Conservation (phyloP, 2,113 vertebrate species). For the Conger conger region DNA sequence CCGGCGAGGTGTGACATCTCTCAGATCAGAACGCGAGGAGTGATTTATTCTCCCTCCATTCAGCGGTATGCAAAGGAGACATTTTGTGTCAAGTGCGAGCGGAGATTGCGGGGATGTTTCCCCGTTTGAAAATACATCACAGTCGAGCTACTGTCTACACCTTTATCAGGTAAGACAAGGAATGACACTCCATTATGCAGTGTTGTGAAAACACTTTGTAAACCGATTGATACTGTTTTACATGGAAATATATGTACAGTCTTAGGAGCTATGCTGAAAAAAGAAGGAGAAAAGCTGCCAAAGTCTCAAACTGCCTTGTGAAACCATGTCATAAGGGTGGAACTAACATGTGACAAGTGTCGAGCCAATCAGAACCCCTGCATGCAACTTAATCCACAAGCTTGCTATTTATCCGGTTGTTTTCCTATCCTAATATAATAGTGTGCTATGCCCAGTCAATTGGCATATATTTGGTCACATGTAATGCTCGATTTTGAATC, state of each 20-base stretch:
- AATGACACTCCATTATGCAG: not conserved
- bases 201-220: not conserved
- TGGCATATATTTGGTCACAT: too few species aligned
- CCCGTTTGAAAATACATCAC: not conserved
- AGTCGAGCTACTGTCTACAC: not conserved
- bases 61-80: not conserved
- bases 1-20: conserved; percentile 18
- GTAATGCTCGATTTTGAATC: too few species aligned
- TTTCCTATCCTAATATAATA: too few species aligned
- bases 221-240: not conserved
- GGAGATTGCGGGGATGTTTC: not conserved
- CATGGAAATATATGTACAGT: not conserved
- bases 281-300: not conserved
- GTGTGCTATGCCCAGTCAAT: too few species aligned
- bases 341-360: not conserved
- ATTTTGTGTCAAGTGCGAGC: not conserved
- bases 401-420: not conserved
- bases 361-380: not conserved
- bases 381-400: not conserved
- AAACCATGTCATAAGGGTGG: not conserved
- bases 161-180: not conserved
- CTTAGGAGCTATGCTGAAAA: not conserved
- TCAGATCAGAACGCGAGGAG: not conserved
- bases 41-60: conserved; percentile 3
- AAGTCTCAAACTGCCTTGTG: not conserved